Evolutionary conservation across 2,888 invertebrate species (phyloP).

Genomic region (Laspeyria flexula): DNA sequence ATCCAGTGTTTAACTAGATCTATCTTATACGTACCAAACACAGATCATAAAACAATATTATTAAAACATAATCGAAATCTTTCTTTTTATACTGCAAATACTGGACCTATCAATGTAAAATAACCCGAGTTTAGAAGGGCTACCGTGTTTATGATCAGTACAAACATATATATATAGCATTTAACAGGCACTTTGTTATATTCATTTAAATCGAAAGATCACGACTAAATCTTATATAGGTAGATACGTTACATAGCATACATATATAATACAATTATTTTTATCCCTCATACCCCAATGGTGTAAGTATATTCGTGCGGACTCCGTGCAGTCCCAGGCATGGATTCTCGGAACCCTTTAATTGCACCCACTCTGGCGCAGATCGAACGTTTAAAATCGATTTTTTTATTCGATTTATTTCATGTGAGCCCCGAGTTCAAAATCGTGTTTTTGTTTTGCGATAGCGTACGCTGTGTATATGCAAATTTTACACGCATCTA

Average conservation of each 20-base stretch:
- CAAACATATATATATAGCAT: no score
- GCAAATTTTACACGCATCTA: conserved; percentile 83
- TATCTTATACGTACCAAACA: no score
- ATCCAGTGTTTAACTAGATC: no score
- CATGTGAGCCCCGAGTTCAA: conserved; percentile 73
- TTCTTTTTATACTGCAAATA: no score
- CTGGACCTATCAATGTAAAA: no score
- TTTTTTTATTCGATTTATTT: conserved; percentile 83
- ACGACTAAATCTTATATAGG: conserved; percentile 5
- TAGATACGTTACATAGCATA: conserved; percentile 4
- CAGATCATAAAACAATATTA: no score
- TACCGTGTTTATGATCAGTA: no score
- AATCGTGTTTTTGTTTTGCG: conserved; percentile 77
- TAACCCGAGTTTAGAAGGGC: no score
- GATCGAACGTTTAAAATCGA: conserved; percentile 85
- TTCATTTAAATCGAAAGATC: conserved; percentile 1
- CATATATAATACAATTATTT: conserved; percentile 40
- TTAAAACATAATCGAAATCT: no score
- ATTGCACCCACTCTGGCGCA: conserved; percentile 81
- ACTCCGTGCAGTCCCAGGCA: conserved; percentile 63
- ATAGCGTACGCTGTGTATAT: conserved; percentile 81
- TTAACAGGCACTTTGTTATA: neutral
- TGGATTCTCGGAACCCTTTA: conserved; percentile 82
- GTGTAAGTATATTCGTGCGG: conserved; percentile 64
- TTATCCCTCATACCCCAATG: conserved; percentile 55